Percentiles rank a stretch among this genome's conserved stretches.
Evolutionary conservation across 1,140 invertebrate genomes (phyloP).

Genomic region (Rhagoletis zephyria): DNA sequence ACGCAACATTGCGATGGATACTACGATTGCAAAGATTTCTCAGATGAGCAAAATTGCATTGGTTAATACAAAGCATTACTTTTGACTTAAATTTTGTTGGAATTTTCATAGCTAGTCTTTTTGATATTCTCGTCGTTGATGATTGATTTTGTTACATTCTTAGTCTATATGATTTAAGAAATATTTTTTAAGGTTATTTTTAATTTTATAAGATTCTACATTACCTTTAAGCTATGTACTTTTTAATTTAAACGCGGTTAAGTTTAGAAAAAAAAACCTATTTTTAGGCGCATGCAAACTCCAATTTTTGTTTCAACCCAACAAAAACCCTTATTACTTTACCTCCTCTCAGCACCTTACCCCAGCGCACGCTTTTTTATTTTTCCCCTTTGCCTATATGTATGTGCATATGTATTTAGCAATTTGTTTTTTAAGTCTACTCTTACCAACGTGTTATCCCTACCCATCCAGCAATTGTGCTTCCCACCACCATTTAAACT

Average conservation of each 20-base stretch:
- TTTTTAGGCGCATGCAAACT: conserved; percentile 37
- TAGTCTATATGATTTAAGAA: background rate
- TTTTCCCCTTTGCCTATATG: no score
- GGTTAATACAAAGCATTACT: conserved; percentile 63
- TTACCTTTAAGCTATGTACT: background rate
- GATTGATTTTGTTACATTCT: background rate
- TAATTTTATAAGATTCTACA: background rate
- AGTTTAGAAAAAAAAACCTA: background rate
- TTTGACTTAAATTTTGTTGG: background rate
- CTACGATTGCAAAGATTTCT: conserved; percentile 91
- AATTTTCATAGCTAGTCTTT: background rate
- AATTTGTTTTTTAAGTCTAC: no score
- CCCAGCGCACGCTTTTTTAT: background rate
- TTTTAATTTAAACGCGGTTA: background rate
- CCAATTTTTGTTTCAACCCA: background rate
- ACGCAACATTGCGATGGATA: conserved; percentile 86
- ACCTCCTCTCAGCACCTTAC: background rate
- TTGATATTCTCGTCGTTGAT: background rate
- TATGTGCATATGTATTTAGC: no score
- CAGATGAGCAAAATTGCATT: conserved; percentile 91
- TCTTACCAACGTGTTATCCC: no score
- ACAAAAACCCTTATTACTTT: background rate
- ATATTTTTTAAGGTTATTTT: background rate
- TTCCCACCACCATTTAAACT: background rate
- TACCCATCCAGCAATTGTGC: background rate